Percentiles rank a stretch among this genome's conserved stretches.
Conservation (phyloP, 2,888 invertebrate species). For the Hyposoter dolosus region DNA sequence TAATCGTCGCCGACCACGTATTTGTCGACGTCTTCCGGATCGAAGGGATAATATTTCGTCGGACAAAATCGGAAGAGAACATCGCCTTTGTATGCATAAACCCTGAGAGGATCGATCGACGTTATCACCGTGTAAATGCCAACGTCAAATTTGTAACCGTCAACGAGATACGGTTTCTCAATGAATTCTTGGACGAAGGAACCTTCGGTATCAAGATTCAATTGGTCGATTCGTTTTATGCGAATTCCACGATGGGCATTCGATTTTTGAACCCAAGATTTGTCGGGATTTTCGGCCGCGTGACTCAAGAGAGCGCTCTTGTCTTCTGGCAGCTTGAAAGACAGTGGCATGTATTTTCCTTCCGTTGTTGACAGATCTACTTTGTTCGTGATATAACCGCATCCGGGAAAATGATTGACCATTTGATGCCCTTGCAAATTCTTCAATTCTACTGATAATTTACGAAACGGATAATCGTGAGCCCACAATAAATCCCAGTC, state of each 20-base stretch:
- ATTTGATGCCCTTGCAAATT: conserved; percentile 90
- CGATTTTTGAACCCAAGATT: conserved; percentile 95
- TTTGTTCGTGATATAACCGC: conserved; percentile 97
- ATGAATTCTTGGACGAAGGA: conserved; percentile 97
- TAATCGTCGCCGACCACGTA: conserved; percentile 98
- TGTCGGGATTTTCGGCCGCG: conserved; percentile 88
- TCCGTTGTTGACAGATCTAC: conserved; percentile 93
- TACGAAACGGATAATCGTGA: conserved; percentile 95
- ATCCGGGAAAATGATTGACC: conserved; percentile 98
- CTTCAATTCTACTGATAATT: conserved; percentile 86
- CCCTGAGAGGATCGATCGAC: conserved; percentile 94
- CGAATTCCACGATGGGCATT: conserved; percentile 96
- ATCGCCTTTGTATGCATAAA: conserved; percentile 96
- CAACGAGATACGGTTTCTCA: conserved; percentile 94
- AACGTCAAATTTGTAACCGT: conserved; percentile 98
- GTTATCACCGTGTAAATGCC: conserved; percentile 97
- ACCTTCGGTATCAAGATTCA: conserved; percentile 89
- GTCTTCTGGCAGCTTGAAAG: conserved; percentile 94
- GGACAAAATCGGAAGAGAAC: conserved; percentile 96
- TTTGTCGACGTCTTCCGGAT: conserved; percentile 91
- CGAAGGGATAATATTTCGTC: conserved; percentile 95
- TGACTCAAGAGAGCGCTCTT: conserved; percentile 90
- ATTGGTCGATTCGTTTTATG: conserved; percentile 89
- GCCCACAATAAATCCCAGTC: conserved; percentile 97
- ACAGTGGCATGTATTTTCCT: conserved; percentile 93